These are phyloP conservation scores for Hippopotamus amphibius DNA, from an alignment of 2,113 vertebrate species.

Conservation along the genomic window DNA sequence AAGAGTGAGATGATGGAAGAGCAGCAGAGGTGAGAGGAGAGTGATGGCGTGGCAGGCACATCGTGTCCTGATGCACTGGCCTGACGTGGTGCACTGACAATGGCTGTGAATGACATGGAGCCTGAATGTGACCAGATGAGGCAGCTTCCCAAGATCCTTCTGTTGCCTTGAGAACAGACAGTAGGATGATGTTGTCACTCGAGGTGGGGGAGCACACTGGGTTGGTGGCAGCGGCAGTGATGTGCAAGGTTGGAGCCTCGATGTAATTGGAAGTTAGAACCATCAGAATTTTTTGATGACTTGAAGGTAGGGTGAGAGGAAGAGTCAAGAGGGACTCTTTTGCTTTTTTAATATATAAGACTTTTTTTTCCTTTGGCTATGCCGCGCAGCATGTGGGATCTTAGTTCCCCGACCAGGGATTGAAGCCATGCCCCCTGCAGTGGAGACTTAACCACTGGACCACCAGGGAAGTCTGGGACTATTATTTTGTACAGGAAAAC, in stretches of 20 bases:
- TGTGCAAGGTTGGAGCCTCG: not conserved
- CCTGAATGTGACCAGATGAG: not conserved
- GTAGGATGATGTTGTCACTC: not conserved
- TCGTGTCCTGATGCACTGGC: not conserved
- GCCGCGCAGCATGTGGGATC: no score
- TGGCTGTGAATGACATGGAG: not conserved
- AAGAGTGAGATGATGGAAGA: not conserved
- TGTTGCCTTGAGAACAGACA: not conserved
- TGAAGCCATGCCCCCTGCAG: no score
- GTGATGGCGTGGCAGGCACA: not conserved
- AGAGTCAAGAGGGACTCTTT: not conserved
- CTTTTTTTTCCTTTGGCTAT: no score
- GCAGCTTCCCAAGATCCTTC: not conserved
- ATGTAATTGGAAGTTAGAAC: not conserved
- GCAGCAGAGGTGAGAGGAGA: not conserved
- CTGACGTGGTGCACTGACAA: not conserved
- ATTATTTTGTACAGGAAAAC: not conserved
- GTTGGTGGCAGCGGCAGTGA: not conserved
- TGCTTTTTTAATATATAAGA: no score
- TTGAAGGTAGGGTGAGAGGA: not conserved
- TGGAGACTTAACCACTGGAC: no score
- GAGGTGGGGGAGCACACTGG: not conserved
- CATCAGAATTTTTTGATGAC: not conserved
- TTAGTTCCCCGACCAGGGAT: no score
- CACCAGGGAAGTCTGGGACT: no score